Conservation (phyloP, 1,140 invertebrate genomes). For the Tetramorium simillimum region DNA sequence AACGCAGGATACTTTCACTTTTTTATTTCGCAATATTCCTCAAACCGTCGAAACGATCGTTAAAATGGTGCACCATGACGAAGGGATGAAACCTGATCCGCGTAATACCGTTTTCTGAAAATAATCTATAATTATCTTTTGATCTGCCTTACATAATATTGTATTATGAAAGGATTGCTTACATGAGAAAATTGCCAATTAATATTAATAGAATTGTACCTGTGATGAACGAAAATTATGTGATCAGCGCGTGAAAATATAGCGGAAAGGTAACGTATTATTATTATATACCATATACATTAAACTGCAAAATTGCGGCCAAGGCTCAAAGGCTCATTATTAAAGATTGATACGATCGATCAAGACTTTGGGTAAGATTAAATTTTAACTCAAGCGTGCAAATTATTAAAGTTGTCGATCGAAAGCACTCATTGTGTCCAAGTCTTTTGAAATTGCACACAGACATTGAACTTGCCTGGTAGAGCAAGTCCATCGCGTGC, state of each 20-base stretch:
- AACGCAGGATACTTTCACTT: slow-evolving; percentile 46
- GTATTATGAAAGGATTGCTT: background rate
- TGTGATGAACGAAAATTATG: background rate
- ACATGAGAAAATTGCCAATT: background rate
- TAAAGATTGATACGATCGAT: background rate
- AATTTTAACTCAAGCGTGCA: background rate
- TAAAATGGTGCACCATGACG: background rate
- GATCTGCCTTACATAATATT: background rate
- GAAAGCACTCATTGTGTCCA: background rate
- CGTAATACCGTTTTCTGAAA: background rate
- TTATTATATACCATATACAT: slow-evolving; percentile 8
- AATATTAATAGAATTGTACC: slow-evolving; percentile 15
- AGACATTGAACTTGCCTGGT: background rate
- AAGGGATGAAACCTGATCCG: background rate
- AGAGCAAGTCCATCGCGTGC: background rate
- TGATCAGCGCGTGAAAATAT: slow-evolving; percentile 8
- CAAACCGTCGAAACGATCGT: background rate
- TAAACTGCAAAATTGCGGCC: background rate
- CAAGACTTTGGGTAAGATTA: background rate
- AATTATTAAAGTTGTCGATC: background rate
- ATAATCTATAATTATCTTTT: background rate
- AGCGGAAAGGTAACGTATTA: background rate
- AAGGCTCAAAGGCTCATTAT: background rate
- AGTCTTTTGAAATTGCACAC: background rate
- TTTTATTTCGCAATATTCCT: slow-evolving; percentile 20